A percentile compares a stretch with the other conserved stretches of the same genome.
Evolutionary conservation across 2,113 vertebrate genomes (phyloP).

Genomic region (Chaetorhynchus papuensis): DNA sequence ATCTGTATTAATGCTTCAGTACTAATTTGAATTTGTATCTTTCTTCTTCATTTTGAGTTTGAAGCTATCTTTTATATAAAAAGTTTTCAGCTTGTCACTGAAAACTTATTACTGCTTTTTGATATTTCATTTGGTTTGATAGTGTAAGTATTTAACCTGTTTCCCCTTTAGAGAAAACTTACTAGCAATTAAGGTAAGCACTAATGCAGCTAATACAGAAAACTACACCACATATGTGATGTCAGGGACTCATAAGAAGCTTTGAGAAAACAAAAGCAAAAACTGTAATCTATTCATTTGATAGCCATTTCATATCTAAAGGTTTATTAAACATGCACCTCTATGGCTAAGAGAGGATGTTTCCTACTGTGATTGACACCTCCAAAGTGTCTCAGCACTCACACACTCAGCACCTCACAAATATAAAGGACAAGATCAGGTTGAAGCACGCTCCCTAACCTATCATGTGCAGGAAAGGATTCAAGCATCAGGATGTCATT

Average conservation of each 20-base stretch:
- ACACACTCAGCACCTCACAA: neutral
- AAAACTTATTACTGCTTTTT: neutral
- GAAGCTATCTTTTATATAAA: neutral
- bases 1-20: neutral
- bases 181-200: neutral
- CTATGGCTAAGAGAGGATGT: neutral
- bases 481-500: neutral
- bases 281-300: neutral
- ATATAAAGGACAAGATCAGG: neutral
- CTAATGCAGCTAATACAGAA: neutral
- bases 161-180: neutral
- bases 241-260: neutral
- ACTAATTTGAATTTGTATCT: neutral
- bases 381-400: neutral
- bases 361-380: neutral
- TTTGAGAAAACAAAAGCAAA: neutral
- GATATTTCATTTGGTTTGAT: neutral
- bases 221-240: neutral
- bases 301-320: fast-evolving
- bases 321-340: neutral
- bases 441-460: neutral
- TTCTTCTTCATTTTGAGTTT: neutral
- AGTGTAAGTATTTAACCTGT: neutral
- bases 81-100: neutral
- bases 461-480: neutral